A percentile compares a stretch with the other conserved stretches of the same genome.
These are phyloP conservation scores for Macroglossus sobrinus DNA, from an alignment of 2,113 vertebrate species.

Conservation along the genomic window DNA sequence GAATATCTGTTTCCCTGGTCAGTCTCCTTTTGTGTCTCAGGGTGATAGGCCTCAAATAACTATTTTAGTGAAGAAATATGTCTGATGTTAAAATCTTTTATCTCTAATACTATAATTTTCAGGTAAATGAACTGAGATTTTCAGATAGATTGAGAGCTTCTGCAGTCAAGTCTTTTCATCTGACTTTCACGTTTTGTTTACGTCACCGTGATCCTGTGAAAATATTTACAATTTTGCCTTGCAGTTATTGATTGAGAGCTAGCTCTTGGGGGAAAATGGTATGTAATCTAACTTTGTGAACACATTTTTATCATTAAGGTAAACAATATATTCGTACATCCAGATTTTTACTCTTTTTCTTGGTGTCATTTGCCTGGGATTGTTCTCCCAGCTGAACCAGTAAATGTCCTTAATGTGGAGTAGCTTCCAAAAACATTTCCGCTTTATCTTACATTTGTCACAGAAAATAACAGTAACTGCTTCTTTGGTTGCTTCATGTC, in stretches of 20 bases:
- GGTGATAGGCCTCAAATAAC: not conserved
- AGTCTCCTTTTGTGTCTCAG: not conserved
- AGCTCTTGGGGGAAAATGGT: not conserved
- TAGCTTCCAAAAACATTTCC: not conserved
- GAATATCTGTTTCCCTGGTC: not conserved
- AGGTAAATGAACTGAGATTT: slow-evolving; percentile 25
- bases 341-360: not conserved
- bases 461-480: not conserved
- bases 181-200: not conserved
- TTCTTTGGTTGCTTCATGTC: not conserved
- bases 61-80: not conserved
- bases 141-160: not conserved
- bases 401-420: not conserved
- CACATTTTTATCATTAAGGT: not conserved
- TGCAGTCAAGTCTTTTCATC: not conserved
- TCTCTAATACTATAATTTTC: slow-evolving; percentile 32
- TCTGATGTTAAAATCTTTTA: not conserved
- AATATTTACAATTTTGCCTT: not conserved
- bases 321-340: not conserved
- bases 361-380: not conserved
- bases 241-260: not conserved
- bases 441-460: not conserved
- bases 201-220: not conserved
- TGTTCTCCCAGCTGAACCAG: not conserved
- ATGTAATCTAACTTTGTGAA: not conserved